These are phyloP conservation scores for Drosophila picticornis DNA, from an alignment of 2,888 invertebrate species.

Conservation along the genomic window DNA sequence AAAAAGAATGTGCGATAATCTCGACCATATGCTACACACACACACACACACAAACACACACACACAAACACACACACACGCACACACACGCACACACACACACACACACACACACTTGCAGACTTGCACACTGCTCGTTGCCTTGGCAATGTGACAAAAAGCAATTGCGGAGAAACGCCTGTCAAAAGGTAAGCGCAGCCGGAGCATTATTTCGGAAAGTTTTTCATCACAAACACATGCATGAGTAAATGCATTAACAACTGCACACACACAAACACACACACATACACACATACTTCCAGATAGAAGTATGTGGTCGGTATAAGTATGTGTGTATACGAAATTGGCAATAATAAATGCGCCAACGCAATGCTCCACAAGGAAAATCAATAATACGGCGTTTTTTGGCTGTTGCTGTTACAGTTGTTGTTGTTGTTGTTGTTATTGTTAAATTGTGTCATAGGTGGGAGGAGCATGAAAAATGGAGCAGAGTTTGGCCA, in stretches of 20 bases:
- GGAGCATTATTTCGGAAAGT: constrained; percentile 47
- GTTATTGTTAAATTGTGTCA: constrained; percentile 46
- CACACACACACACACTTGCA: background rate
- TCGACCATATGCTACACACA: constrained; percentile 60
- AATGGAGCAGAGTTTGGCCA: constrained; percentile 52
- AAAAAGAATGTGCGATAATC: constrained; percentile 40
- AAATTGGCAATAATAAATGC: constrained; percentile 57
- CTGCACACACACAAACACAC: background rate
- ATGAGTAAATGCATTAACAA: constrained; percentile 2
- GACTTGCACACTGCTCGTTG: constrained; percentile 54
- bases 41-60: background rate
- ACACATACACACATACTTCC: constrained; percentile 2
- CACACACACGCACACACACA: background rate
- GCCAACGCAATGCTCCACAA: constrained; percentile 56
- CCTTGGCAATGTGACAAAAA: constrained; percentile 77
- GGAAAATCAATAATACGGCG: constrained; percentile 69
- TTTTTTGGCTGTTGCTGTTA: constrained; percentile 45
- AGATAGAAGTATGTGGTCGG: background rate
- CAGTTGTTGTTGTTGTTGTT: constrained; percentile 20
- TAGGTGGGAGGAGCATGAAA: constrained; percentile 38
- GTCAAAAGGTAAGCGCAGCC: constrained; percentile 48
- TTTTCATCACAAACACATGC: constrained; percentile 20
- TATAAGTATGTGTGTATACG: constrained; percentile 22
- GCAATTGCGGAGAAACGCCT: constrained; percentile 58
- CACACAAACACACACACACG: background rate